Percentiles rank a stretch among this genome's conserved stretches.
Evolutionary conservation across 2,797 vertebrate species (phyloP).

Genomic region (Parauchenoglanis ngamensis): DNA sequence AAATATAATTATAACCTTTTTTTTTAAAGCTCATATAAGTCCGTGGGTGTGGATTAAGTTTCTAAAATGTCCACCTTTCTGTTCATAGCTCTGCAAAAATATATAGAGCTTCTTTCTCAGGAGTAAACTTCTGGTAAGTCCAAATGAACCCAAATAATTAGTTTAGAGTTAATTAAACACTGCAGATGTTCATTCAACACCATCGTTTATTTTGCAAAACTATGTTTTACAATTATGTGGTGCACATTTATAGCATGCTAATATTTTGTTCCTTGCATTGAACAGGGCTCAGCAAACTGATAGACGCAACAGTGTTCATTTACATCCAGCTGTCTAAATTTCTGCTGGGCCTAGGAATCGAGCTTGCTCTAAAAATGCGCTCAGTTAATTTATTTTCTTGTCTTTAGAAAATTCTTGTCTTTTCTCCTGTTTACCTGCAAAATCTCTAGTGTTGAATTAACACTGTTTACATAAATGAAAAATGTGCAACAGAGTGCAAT

Average conservation of each 20-base stretch:
- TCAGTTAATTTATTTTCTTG: background rate
- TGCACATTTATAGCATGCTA: background rate
- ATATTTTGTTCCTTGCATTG: background rate
- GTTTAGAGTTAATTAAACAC: background rate
- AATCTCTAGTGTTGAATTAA: background rate
- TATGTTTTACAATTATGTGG: background rate
- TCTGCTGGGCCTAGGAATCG: background rate
- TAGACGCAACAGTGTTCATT: background rate
- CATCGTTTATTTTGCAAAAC: too few relatives aligned
- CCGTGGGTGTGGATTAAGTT: slow-evolving; percentile 5
- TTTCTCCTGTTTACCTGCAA: background rate
- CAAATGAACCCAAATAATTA: background rate
- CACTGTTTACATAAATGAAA: background rate
- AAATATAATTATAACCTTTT: background rate
- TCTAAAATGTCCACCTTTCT: background rate
- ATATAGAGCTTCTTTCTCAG: background rate
- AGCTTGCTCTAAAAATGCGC: background rate
- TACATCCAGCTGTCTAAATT: background rate
- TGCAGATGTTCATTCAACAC: background rate
- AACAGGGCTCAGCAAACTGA: background rate
- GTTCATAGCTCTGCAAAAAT: background rate
- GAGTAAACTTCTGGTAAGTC: background rate
- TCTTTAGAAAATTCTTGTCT: background rate
- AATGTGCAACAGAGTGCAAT: background rate
- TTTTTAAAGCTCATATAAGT: background rate